Evolutionary conservation across 2,113 vertebrate species (phyloP).

Genomic region (Cromileptes altivelis): DNA sequence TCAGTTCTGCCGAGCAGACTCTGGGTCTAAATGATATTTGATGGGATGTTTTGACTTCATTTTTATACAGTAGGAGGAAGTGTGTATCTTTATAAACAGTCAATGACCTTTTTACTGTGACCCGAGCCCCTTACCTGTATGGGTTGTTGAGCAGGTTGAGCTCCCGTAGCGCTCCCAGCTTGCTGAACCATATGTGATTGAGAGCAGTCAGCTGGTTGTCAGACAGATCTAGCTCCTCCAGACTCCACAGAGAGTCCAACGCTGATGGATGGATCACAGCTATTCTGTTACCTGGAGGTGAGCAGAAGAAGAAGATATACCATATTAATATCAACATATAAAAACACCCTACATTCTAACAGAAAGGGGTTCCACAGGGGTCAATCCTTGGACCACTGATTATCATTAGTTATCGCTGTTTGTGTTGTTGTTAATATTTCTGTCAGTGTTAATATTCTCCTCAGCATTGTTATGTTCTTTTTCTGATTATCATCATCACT

Average conservation of each 20-base stretch:
- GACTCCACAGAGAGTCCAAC: slow-evolving; percentile 56
- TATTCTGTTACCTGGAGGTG: slow-evolving; percentile 61
- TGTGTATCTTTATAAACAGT: no score
- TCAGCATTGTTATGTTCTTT: no score
- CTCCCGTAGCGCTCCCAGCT: slow-evolving; percentile 48
- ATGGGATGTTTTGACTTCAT: no score
- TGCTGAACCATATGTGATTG: slow-evolving; percentile 55
- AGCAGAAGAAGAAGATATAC: no score
- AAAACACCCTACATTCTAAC: neutral
- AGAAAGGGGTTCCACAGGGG: neutral
- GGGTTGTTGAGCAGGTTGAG: slow-evolving; percentile 75
- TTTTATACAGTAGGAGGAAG: no score
- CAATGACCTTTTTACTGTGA: no score
- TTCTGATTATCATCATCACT: no score
- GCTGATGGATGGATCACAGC: slow-evolving; percentile 47
- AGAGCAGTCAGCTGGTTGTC: slow-evolving; percentile 66
- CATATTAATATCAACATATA: neutral
- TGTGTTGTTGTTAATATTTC: neutral
- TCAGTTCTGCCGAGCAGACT: no score
- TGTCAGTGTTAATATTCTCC: no score
- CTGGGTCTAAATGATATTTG: no score
- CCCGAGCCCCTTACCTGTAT: slow-evolving; percentile 55
- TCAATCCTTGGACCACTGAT: neutral
- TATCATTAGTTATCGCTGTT: neutral
- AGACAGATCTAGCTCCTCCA: slow-evolving; percentile 70